Conservation (phyloP, 1,140 invertebrate species). For the Galendromus occidentalis region DNA sequence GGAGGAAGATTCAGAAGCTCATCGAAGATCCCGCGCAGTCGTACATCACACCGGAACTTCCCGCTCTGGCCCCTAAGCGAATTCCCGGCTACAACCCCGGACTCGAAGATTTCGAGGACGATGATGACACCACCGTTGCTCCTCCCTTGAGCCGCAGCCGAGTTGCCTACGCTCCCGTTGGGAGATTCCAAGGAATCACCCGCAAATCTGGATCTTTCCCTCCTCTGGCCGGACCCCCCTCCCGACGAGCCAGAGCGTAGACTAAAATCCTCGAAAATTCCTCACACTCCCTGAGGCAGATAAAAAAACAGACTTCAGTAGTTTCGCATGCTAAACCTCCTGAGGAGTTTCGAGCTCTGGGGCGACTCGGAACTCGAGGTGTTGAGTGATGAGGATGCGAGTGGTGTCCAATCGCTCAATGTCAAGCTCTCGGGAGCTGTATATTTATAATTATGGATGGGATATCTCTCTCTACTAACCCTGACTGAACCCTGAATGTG, state of each 20-base stretch:
- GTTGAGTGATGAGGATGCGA: too few relatives aligned
- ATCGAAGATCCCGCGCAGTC: slow-evolving; percentile 4
- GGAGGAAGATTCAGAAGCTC: background rate
- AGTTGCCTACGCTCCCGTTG: background rate
- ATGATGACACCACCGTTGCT: background rate
- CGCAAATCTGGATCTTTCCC: slow-evolving; percentile 1
- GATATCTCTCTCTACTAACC: too few relatives aligned
- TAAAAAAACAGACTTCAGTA: too few relatives aligned
- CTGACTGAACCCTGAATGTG: too few relatives aligned
- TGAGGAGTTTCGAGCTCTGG: too few relatives aligned
- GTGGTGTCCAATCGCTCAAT: too few relatives aligned
- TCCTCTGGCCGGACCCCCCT: background rate
- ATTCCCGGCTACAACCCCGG: background rate
- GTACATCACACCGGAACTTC: background rate
- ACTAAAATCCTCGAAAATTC: background rate
- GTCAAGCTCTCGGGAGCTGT: too few relatives aligned
- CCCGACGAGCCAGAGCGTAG: background rate
- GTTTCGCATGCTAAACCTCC: too few relatives aligned
- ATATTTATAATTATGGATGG: too few relatives aligned
- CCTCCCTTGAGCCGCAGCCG: background rate
- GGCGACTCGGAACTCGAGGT: too few relatives aligned
- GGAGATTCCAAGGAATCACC: background rate
- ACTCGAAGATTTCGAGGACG: slow-evolving; percentile 5
- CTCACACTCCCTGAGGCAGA: too few relatives aligned
- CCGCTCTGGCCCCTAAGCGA: background rate